These are phyloP conservation scores for Cryptotermes secundus DNA, from an alignment of 1,140 invertebrate genomes.

Conservation along the genomic window DNA sequence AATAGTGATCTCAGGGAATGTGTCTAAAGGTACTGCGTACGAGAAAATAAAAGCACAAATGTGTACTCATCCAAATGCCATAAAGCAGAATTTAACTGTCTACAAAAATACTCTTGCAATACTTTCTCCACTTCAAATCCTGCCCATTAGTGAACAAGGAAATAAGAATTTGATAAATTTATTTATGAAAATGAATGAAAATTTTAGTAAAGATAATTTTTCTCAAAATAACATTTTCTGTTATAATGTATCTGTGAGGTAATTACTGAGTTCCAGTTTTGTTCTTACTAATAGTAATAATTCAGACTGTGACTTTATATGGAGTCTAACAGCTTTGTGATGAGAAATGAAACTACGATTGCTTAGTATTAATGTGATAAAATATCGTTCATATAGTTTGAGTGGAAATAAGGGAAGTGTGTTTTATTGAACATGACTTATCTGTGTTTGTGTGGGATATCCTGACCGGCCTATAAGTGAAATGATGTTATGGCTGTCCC, in stretches of 20 bases:
- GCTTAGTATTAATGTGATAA: neutral
- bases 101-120: neutral
- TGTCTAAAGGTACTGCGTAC: neutral
- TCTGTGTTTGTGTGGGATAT: neutral
- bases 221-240: neutral
- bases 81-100: neutral
- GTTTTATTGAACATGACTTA: neutral
- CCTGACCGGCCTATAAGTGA: too few species aligned
- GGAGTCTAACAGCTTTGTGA: neutral
- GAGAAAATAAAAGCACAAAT: neutral
- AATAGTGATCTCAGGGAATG: constrained; percentile 5
- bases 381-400: neutral
- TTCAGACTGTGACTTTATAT: neutral
- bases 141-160: neutral
- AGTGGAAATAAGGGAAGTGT: neutral
- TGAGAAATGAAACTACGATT: too few species aligned
- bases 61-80: neutral
- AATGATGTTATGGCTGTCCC: too few species aligned
- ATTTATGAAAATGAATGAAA: neutral
- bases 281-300: neutral
- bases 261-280: neutral
- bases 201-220: neutral
- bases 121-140: neutral
- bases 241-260: neutral
- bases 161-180: neutral